phyloP scores from a whole-genome alignment of 1,140 invertebrate genomes.

The Leptinotarsa defecta region DNA sequence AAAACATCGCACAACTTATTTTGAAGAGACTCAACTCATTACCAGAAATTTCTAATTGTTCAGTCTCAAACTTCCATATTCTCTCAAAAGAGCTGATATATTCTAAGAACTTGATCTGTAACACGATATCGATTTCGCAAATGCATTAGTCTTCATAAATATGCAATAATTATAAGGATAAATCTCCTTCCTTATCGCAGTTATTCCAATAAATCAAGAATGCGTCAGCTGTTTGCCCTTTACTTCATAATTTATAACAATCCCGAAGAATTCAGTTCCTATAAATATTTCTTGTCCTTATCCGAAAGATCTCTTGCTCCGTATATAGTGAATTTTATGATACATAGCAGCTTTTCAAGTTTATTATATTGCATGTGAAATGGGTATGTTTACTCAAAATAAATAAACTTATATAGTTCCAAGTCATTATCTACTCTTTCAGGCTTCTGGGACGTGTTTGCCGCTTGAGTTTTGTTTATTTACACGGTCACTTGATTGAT shows the following conservation, averaged over 20 bases:
- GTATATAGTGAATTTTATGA: conserved; percentile 24
- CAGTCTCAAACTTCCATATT: too few relatives aligned
- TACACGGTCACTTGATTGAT: conserved; percentile 16
- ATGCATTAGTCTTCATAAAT: conserved; percentile 25
- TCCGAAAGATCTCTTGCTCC: conserved; percentile 19
- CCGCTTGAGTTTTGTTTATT: conserved; percentile 12
- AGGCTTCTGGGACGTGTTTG: not conserved
- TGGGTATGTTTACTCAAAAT: conserved; percentile 21
- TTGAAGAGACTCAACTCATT: too few relatives aligned
- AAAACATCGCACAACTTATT: too few relatives aligned
- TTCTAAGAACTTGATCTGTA: not conserved
- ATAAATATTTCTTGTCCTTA: conserved; percentile 34
- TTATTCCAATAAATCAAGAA: conserved; percentile 34
- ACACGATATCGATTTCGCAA: conserved; percentile 22
- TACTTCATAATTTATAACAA: conserved; percentile 41
- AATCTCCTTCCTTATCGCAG: conserved; percentile 34
- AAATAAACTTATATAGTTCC: conserved; percentile 21
- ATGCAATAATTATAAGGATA: conserved; percentile 35
- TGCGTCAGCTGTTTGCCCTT: conserved; percentile 35
- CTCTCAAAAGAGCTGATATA: too few relatives aligned
- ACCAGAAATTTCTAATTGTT: too few relatives aligned
- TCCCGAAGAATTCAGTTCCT: conserved; percentile 35
- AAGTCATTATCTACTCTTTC: conserved; percentile 19
- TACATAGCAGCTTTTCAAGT: conserved; percentile 23
- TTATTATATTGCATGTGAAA: conserved; percentile 27